Evolutionary conservation across 2,797 vertebrate genomes (phyloP).

Genomic region (Gobionotothen gibberifrons): DNA sequence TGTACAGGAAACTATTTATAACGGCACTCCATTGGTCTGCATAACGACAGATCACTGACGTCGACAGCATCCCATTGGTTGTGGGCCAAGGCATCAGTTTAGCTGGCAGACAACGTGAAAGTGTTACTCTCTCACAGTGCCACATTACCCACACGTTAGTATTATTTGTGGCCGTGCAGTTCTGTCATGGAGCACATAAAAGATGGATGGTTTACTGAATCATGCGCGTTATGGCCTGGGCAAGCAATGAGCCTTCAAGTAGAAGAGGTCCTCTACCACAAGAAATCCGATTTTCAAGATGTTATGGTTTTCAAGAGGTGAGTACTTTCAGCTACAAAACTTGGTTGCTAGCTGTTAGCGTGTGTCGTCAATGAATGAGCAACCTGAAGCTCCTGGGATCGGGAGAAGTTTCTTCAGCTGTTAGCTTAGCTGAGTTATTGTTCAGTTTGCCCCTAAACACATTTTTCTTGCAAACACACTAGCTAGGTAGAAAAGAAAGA

Average conservation of each 20-base stretch:
- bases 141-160: constrained; percentile 48
- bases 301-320: constrained; percentile 96
- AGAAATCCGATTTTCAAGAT: constrained; percentile 93
- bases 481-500: not conserved
- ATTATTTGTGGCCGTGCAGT: constrained; percentile 3
- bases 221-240: constrained; percentile 93
- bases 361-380: constrained; percentile 23
- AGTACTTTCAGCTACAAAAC: constrained; percentile 30
- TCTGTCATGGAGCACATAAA: constrained; percentile 84
- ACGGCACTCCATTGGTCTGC: constrained; percentile 54
- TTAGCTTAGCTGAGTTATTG: not conserved
- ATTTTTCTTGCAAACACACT: not conserved
- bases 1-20: not conserved
- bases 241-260: constrained; percentile 95
- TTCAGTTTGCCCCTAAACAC: not conserved
- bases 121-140: constrained; percentile 52
- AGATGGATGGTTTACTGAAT: constrained; percentile 96
- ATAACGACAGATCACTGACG: accelerated
- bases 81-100: constrained; percentile 30
- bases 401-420: not conserved
- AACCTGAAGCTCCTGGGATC: not conserved
- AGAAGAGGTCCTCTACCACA: constrained; percentile 91
- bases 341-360: constrained; percentile 58
- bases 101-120: constrained; percentile 50
- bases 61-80: constrained; percentile 30